Conservation (phyloP, 2,113 vertebrate genomes). For the Onychostoma macrolepis region DNA sequence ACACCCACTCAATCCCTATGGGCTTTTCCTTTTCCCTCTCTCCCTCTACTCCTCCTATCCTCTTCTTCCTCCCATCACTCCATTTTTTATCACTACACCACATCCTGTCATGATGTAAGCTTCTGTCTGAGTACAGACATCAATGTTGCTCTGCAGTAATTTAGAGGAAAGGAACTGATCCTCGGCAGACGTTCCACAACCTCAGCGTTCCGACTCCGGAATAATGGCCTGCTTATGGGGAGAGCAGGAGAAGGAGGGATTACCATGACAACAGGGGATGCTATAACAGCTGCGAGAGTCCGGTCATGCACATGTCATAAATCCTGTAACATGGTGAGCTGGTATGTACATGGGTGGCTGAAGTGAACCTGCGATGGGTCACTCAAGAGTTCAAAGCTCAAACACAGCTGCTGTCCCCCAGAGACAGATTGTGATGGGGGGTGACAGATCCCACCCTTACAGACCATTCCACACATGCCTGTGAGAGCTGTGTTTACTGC, state of each 20-base stretch:
- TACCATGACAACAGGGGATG: conserved; percentile 26
- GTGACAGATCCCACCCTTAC: background rate
- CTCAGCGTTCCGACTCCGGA: background rate
- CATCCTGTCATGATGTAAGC: background rate
- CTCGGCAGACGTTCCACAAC: conserved; percentile 1
- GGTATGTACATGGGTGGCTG: conserved; percentile 5
- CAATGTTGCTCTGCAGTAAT: background rate
- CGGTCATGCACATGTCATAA: conserved; percentile 1
- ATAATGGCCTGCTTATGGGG: conserved; percentile 33
- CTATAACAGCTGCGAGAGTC: conserved; percentile 23
- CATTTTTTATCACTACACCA: background rate
- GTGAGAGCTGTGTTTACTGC: background rate
- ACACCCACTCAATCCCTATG: background rate
- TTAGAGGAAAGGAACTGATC: conserved; percentile 33
- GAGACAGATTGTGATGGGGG: conserved; percentile 5
- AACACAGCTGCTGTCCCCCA: conserved; percentile 37
- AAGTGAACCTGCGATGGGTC: conserved; percentile 1
- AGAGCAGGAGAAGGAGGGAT: conserved; percentile 3
- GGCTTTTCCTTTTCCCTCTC: background rate
- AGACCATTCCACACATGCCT: conserved; percentile 22
- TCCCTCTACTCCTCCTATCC: background rate
- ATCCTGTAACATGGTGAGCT: conserved; percentile 6
- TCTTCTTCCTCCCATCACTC: background rate
- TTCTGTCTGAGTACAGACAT: background rate
- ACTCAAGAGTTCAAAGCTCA: conserved; percentile 23